Evolutionary conservation across 2,797 vertebrate genomes (phyloP).

Genomic region (Molossus molossus): DNA sequence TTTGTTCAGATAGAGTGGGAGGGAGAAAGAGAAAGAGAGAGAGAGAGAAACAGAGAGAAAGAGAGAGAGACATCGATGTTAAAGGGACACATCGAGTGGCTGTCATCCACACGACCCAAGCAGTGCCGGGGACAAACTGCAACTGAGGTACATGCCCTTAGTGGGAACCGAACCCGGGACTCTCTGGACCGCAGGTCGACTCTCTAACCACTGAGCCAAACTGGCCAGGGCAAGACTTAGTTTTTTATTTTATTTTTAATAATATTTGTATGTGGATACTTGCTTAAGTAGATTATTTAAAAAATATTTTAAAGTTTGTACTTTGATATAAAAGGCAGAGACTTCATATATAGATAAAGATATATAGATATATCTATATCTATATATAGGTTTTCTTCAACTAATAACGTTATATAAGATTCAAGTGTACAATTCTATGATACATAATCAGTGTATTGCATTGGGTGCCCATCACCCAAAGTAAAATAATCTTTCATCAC

Average conservation of each 20-base stretch:
- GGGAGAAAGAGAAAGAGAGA: too few species aligned
- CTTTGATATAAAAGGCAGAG: background rate
- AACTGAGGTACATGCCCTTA: too few species aligned
- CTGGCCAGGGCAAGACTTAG: background rate
- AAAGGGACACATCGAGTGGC: too few species aligned
- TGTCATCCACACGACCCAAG: too few species aligned
- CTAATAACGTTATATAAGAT: background rate
- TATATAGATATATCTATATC: background rate
- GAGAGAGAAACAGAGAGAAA: too few species aligned
- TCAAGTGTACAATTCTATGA: background rate
- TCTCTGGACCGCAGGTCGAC: too few species aligned
- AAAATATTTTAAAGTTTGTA: background rate
- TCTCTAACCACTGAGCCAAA: too few species aligned
- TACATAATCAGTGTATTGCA: background rate
- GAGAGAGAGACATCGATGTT: too few species aligned
- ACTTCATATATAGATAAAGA: background rate
- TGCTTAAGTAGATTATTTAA: background rate
- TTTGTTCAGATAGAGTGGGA: too few species aligned
- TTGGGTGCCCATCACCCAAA: background rate
- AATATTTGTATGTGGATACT: background rate
- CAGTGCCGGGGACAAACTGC: too few species aligned
- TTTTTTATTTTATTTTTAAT: background rate
- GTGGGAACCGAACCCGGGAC: too few species aligned
- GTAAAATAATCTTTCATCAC: background rate
- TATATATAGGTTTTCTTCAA: background rate